Evolutionary conservation across 1,140 invertebrate species (phyloP).

Genomic region (Mercenaria mercenaria): DNA sequence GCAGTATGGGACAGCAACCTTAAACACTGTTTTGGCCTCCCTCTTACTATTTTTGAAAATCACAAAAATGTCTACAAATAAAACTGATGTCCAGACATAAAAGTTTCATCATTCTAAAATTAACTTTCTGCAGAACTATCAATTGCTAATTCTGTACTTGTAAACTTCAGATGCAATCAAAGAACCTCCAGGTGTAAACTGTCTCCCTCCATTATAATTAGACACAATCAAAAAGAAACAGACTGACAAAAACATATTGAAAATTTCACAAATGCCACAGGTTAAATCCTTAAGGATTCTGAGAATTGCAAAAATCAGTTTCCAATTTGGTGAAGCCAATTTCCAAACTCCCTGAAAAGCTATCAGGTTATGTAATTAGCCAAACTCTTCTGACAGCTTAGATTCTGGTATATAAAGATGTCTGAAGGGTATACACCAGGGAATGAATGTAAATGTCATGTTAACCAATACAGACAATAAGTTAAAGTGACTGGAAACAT

Average conservation of each 20-base stretch:
- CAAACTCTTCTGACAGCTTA: not conserved
- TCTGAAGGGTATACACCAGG: not conserved
- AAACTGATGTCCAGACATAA: too few relatives aligned
- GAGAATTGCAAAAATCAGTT: not conserved
- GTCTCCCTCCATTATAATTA: conserved; percentile 4
- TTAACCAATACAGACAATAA: not conserved
- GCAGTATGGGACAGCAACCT: too few relatives aligned
- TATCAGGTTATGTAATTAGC: not conserved
- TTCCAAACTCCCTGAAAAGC: not conserved
- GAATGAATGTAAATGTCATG: not conserved
- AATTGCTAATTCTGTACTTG: conserved; percentile 5
- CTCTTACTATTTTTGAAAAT: too few relatives aligned
- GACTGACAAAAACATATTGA: not conserved
- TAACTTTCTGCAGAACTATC: not conserved
- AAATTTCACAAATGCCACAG: conserved; percentile 14
- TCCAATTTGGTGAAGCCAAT: not conserved
- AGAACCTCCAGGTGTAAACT: conserved; percentile 9
- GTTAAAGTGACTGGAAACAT: not conserved
- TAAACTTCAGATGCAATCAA: not conserved
- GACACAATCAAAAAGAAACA: not conserved
- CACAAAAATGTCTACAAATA: too few relatives aligned
- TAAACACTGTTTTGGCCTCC: too few relatives aligned
- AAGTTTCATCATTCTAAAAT: conserved; percentile 9
- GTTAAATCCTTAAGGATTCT: not conserved
- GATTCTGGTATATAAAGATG: not conserved